Percentiles rank a stretch among this genome's conserved stretches.
Evolutionary conservation across 1,140 invertebrate species (phyloP).

Genomic region (Tetragonula clypearis): DNA sequence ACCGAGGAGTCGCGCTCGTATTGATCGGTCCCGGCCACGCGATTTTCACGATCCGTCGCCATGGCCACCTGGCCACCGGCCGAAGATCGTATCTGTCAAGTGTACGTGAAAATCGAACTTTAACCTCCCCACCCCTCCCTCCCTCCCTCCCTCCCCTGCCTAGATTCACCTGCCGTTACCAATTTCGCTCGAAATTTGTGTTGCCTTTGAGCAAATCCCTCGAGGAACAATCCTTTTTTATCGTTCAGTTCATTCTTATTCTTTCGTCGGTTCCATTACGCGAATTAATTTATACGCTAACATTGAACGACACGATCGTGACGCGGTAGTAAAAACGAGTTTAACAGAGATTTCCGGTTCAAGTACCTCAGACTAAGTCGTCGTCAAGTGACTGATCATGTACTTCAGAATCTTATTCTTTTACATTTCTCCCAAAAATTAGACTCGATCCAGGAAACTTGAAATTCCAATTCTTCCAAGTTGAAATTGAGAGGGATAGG

Average conservation of each 20-base stretch:
- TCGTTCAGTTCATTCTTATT: neutral
- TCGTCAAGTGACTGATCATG: neutral
- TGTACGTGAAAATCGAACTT: slow-evolving; percentile 65
- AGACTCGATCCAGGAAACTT: neutral
- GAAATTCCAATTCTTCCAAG: neutral
- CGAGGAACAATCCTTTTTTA: no score
- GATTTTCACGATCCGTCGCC: slow-evolving; percentile 82
- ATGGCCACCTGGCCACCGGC: slow-evolving; percentile 81
- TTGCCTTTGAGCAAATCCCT: neutral
- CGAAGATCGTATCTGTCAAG: slow-evolving; percentile 77
- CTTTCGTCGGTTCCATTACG: neutral
- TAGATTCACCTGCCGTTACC: slow-evolving; percentile 24
- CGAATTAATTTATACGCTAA: neutral
- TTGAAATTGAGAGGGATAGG: neutral
- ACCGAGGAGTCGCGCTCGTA: slow-evolving; percentile 72
- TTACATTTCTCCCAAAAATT: neutral
- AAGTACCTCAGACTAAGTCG: neutral
- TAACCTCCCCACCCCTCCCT: slow-evolving; percentile 27
- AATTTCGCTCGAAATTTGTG: neutral
- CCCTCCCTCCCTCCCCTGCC: no score
- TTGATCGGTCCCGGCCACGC: slow-evolving; percentile 80
- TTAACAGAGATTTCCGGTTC: neutral
- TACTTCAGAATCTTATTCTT: neutral
- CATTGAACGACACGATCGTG: neutral
- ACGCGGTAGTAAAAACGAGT: neutral